Base-by-base conservation (phyloP, 2,888 invertebrate species). In the Pterostichus madidus region DNA sequence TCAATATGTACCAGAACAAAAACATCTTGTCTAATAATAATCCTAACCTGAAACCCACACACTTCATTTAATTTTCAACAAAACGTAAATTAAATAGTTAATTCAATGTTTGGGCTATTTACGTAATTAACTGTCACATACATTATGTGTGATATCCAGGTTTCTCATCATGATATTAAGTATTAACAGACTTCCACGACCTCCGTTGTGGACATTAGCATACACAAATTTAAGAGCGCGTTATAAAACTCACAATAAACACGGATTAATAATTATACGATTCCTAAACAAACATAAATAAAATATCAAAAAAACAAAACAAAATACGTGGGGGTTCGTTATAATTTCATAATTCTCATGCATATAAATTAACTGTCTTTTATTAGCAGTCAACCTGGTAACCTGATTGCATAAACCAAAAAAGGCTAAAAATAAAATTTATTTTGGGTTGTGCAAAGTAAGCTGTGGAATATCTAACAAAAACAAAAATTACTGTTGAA, bases 211-310 rank as follows among this genome's bases (percentile, higher is more conserved):
- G 61, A 56, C 31, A 80, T 80, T 80, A 80, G 53, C 80, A 80
- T 80, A 80, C 80, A 52, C 39, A 80, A 68, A 80, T 80, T 64
- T 68, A 80, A 80, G 52, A 80, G 0, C 13, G 11, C 8, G 53
- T 35, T 39, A 24, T 80, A 71, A 80, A 80, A 80, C 68, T 80
- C 71, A 80, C 68, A 80, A 80, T 80, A 80, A 80, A 80, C 80
- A 80, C 68, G 80, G 80, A 80, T 80, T 80, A 68, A 80, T 80
- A 80, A 80, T 80, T 68, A 59, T 59, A 80, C 53, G 49, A 68
- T 68, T 68, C 71, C 68, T 68, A 68, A 80, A 79, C 61, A 79
- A 80, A 80, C 53, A 80, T 80, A 64, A 80, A 80, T 68, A 80
- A 80, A 76, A 80, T 52, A 68, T 68, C 52, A n/a, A 64, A 56